Evolutionary conservation across 1,140 invertebrate genomes (phyloP), one percentile per base, ranked within the genome.

Genomic region (Drosophila subobscura): DNA sequence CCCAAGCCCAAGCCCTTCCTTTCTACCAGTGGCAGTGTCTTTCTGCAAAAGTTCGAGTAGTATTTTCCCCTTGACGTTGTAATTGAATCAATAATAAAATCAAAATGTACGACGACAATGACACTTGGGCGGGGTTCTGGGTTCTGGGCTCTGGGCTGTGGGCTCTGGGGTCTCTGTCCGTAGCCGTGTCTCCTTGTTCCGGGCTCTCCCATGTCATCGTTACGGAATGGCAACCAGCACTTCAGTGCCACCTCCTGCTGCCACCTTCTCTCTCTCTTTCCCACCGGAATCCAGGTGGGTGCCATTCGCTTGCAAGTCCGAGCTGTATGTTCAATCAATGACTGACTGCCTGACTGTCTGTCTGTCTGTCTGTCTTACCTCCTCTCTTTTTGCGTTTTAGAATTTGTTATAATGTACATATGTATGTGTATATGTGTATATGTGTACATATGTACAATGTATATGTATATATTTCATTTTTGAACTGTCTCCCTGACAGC

Each of bases 1-100:
- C 29, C 29, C 29, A 10, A 56, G 23, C 20, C 46, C 7, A 20
- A 16, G 23, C 47, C 52, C 54, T 64, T 49, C 23, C 54, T 22
- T 45, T 10, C 53, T 12, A 50, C 20, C 46, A 50, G 12, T 40
- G n/a, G 7, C 8, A 4, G 10, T 37, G 33, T 37, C 33, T 4
- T 37, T 37, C 33, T 12, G 33, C 0, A 3, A 4, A 37, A 37
- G 33, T 23, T 22, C 33, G 41, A 57, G 49, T 66, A 45, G 49
- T 37, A 52, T 49, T 55, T 66, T 42, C 8, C 66, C 65, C 67
- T 84, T 85, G 79, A 79, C 80, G 50, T 76, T 85, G 58, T 84
- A 84, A 84, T 84, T 84, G 79, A 84, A 84, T 84, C 79, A 84
- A 84, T 84, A 83, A 84, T 75, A 79, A 75, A 83, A 79, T 84